phyloP scores from a whole-genome alignment of 2,113 vertebrate species.

The Egretta garzetta region DNA sequence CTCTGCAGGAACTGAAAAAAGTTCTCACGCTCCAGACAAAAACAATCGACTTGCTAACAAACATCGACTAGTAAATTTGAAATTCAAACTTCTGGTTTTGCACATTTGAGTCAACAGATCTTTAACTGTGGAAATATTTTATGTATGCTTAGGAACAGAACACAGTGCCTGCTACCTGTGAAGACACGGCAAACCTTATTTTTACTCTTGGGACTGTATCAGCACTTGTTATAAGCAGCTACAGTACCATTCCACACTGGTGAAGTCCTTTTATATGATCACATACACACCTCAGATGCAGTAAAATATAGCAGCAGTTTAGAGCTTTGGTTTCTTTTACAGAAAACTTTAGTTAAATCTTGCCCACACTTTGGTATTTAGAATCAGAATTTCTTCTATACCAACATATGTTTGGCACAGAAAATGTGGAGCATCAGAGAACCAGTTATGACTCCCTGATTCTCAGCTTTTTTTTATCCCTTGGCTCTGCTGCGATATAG shows the following conservation, averaged over 20 bases:
- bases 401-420: conserved; percentile 62
- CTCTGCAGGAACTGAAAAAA: neutral
- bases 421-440: conserved; percentile 40
- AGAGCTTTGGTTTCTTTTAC: conserved; percentile 38
- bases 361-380: conserved; percentile 66
- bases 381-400: conserved; percentile 46
- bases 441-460: conserved; percentile 50
- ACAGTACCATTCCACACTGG: neutral
- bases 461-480: conserved; percentile 44
- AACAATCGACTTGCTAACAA: neutral
- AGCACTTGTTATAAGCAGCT: neutral
- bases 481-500: conserved; percentile 4
- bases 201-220: neutral
- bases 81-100: neutral
- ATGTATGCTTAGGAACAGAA: neutral
- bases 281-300: neutral
- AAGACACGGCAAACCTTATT: neutral
- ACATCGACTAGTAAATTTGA: neutral
- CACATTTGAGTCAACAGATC: neutral
- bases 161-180: neutral
- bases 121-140: neutral
- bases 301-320: conserved; percentile 48
- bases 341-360: conserved; percentile 45
- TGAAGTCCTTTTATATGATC: neutral
- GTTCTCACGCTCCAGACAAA: neutral